Evolutionary conservation across 2,888 invertebrate genomes (phyloP), one percentile per base, ranked within the genome.

Genomic region (Willowsia nigromaculata): DNA sequence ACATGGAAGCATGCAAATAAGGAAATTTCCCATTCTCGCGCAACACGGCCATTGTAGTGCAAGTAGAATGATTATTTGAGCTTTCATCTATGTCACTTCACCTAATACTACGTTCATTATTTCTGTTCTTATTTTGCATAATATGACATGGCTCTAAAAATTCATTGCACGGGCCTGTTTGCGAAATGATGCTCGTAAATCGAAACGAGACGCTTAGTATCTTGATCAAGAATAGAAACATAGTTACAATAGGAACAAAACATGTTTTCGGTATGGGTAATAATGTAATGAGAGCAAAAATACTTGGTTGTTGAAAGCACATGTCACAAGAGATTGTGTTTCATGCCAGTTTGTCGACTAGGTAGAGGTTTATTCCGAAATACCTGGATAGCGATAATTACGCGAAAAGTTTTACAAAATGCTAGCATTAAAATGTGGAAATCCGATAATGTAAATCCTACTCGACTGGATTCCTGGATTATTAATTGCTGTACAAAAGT

Each of bases 391-490:
- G 62, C 15, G 62, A 62, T 62, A 33, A 62, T 30, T 30, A 25
- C 62, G n/a, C 30, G 15, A 30, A 15, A 15, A 33, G 62, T 62
- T 62, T 62, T 30, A 62, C 27, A 62, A 62, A n/a, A 50, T 15
- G 50, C 5, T 18, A 22, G 4, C 18, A 53, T 18, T 18, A 18
- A 53, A 53, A 53, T 30, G 13, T 13, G 15, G 33, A 62, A 62
- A 62, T 62, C 4, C 30, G 62, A 62, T 62, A 56, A 56, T 25
- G 11, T 25, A 6, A 56, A 56, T 25, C 7, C 25, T 62, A 62
- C 62, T n/a, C 27, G 62, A 30, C 62, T 30, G 62, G 30, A 62
- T 62, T 62, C 62, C 68, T 37, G 68, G 68, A n/a, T 33, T 68
- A 68, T 68, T 37, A 68, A 68, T 68, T 68, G 68, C 6, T 22